These are phyloP conservation scores for Eudemis profundana DNA, from an alignment of 2,888 invertebrate species.

Conservation along the genomic window DNA sequence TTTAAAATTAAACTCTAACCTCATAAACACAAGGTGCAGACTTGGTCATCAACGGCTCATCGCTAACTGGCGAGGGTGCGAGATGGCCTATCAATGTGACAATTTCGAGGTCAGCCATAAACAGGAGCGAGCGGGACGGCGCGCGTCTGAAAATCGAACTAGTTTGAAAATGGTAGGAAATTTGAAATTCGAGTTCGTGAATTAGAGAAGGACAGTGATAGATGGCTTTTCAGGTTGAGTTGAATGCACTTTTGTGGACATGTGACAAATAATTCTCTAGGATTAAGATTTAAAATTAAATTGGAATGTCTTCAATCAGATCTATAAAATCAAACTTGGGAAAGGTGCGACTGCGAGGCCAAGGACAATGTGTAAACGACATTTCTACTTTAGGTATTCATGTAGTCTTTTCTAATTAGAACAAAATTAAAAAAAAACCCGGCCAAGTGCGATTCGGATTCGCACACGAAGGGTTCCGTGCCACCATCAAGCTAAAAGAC, in stretches of 20 bases:
- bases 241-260: constrained; percentile 37
- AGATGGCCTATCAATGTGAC: constrained; percentile 62
- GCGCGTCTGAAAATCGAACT: constrained; percentile 37
- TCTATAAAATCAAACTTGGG: background rate
- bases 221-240: constrained; percentile 23
- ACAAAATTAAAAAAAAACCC: too few relatives aligned
- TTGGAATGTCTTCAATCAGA: background rate
- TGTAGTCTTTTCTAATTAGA: too few relatives aligned
- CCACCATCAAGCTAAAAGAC: too few relatives aligned
- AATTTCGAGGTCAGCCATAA: constrained; percentile 57
- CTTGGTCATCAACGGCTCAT: constrained; percentile 1
- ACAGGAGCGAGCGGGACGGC: constrained; percentile 55
- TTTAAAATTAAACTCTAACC: constrained; percentile 20
- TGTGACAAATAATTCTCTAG: background rate
- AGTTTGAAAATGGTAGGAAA: constrained; percentile 41
- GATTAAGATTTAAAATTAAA: background rate
- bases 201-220: constrained; percentile 31
- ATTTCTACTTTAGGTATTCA: too few relatives aligned
- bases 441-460: too few relatives aligned
- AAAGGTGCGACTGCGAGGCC: background rate
- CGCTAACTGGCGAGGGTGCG: constrained; percentile 30
- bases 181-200: constrained; percentile 38
- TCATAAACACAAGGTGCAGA: constrained; percentile 4
- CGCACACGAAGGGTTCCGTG: too few relatives aligned
- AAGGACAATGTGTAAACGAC: too few relatives aligned